Base-by-base conservation (phyloP, 2,888 invertebrate species). In the Caenorhabditis drosophilae region DNA sequence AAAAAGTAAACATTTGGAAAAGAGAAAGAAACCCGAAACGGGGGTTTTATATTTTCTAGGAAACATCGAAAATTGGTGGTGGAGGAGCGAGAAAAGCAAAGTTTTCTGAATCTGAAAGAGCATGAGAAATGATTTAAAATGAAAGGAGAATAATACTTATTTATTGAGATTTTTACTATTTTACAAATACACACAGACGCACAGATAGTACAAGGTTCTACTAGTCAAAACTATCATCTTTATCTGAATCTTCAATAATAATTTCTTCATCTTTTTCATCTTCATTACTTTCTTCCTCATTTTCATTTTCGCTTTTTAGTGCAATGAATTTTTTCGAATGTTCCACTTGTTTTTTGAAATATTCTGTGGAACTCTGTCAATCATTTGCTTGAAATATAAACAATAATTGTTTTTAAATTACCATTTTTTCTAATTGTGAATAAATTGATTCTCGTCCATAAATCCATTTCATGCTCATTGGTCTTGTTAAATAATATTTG, bases 1-100 rank as follows among this genome's bases (percentile, higher is more conserved):
- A 64, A 49, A 71, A 72, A 62, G 56, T 55, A 25, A 15, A 18
- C 3, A n/a, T 11, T 36, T 36, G 36, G 4, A 9, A 16, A 16
- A 36, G 16, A 36, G 7, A 40, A 22, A 25, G 25, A 23, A 42
- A 42, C 42, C 25, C 42, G 42, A 42, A 42, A 42, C 25, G 38
- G 18, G 25, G 45, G n/a, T n/a, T n/a, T n/a, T n/a, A n/a, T n/a
- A n/a, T n/a, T n/a, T n/a, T n/a, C n/a, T n/a, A n/a, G 20, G 67
- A 68, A 22, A 59, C 57, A 47, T 56, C 69, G 38, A 69, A 69
- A 54, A 20, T 62, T 31, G 62, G 35, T 6, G 22, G n/a, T 16
- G 67, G 62, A 9, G 67, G 67, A 20, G 62, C 51, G 22, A 35
- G 58, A 20, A 68, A 70, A 40, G 70, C 52, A 15, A 55, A 60